phyloP scores from a whole-genome alignment of 2,113 vertebrate genomes.

The Channa argus region DNA sequence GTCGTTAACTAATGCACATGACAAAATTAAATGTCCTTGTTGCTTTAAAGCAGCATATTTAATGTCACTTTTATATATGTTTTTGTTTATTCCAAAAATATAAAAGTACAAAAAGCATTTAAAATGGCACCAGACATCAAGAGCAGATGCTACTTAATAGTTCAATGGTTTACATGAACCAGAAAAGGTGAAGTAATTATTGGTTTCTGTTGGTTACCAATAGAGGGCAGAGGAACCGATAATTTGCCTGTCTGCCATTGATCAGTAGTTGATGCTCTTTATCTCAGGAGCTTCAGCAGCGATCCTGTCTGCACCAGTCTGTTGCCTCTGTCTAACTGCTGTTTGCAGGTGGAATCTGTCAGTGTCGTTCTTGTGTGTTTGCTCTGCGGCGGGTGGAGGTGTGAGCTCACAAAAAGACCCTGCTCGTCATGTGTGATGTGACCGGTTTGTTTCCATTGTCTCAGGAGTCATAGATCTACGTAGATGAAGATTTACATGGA shows the following conservation, averaged over 20 bases:
- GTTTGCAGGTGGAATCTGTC: constrained; percentile 26
- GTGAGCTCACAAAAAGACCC: constrained; percentile 16
- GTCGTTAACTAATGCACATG: too few relatives aligned
- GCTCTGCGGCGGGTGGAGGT: constrained; percentile 40
- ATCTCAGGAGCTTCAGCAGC: constrained; percentile 27
- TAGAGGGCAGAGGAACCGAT: too few relatives aligned
- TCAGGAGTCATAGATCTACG: neutral
- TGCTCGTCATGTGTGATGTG: constrained; percentile 6
- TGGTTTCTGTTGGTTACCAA: too few relatives aligned
- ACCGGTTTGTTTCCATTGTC: neutral
- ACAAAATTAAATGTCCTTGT: too few relatives aligned
- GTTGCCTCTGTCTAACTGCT: constrained; percentile 1
- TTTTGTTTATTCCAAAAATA: too few relatives aligned
- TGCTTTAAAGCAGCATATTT: too few relatives aligned
- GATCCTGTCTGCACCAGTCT: constrained; percentile 8
- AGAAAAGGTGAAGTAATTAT: too few relatives aligned
- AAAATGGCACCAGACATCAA: too few relatives aligned
- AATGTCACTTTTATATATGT: too few relatives aligned
- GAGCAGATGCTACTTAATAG: too few relatives aligned
- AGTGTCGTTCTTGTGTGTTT: constrained; percentile 39
- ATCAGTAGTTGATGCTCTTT: constrained; percentile 7
- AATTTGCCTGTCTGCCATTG: neutral
- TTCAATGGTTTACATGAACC: too few relatives aligned
- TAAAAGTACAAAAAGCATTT: too few relatives aligned
- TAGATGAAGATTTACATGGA: neutral